These are phyloP conservation scores for Sorex araneus DNA, from an alignment of 2,113 vertebrate species.

Conservation along the genomic window DNA sequence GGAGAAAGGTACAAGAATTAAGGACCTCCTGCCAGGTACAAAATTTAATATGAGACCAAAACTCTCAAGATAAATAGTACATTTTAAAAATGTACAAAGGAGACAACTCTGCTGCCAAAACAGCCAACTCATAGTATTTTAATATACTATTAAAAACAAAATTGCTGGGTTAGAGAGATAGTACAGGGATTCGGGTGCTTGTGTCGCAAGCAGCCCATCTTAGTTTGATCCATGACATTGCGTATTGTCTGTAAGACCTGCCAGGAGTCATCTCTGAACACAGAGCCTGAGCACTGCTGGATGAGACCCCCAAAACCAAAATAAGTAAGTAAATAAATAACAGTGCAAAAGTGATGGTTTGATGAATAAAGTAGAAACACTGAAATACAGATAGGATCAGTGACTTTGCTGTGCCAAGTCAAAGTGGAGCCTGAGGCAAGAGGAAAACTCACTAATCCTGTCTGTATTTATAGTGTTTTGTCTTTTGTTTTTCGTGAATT, in stretches of 20 bases:
- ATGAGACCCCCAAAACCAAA: no score
- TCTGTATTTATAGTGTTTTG: conserved; percentile 27
- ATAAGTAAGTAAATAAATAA: no score
- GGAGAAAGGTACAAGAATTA: neutral
- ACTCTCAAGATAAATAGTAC: conserved; percentile 14
- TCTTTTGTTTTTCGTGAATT: conserved; percentile 7
- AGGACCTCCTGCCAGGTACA: neutral
- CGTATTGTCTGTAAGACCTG: no score
- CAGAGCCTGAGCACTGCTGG: no score
- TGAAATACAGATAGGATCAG: neutral
- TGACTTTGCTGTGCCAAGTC: neutral
- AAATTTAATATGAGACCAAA: conserved; percentile 24
- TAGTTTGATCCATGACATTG: no score
- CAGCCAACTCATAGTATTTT: conserved; percentile 22
- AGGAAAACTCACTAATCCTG: neutral
- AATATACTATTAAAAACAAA: conserved; percentile 21
- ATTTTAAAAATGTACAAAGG: no score
- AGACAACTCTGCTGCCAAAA: no score
- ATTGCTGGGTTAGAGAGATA: no score
- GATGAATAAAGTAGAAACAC: neutral
- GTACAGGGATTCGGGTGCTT: no score
- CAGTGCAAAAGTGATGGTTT: neutral
- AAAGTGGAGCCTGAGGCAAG: neutral
- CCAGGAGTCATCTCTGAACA: no score
- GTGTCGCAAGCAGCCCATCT: no score